Base-by-base conservation (phyloP, 2,797 vertebrate species). In the Psittacula derbiana region DNA sequence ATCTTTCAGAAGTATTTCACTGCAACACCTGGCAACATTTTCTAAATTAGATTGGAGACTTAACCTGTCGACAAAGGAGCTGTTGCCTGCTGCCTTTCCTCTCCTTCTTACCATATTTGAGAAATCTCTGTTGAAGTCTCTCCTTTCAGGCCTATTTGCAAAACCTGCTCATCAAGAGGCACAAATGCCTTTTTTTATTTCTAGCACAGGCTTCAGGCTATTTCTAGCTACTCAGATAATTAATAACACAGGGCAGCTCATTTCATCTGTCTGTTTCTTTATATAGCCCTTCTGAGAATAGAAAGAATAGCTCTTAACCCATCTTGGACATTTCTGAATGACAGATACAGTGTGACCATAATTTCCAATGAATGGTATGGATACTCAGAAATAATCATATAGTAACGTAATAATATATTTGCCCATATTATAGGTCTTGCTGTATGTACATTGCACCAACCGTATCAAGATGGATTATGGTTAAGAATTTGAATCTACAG, bases 231-330 rank as follows among this genome's bases (percentile, higher is more conserved):
- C 62, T 79, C 40, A 66, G 46, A 72, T 80, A 86, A 91, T 90
- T 91, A 91, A 41, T 92, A 93, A 74, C 80, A 62, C 40, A 55
- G 75, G 81, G 65, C 89, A 93, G 57, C 33, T 92, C 36, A 0
- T 92, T 96, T 96, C 69, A 81, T 89, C 89, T 85, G 21, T 81
- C 90, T 88, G 33, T 65, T 57, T 78, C 87, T 91, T 80, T 85
- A 60, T 90, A 62, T 72, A 87, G 79, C 49, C 64, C 36, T 66
- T 88, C 75, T 95, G 87, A 78, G 92, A 88, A 82, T 44, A 82
- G 78, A 81, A 73, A 53, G 72, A 70, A 62, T 80, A 64, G 25
- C 79, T 88, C 53, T 88, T 90, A 84, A 66, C 66, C 49, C n/a
- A 14, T 73, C 46, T 53, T 2, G 0, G 53, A 91, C 44, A 50